Evolutionary conservation across 2,888 invertebrate genomes (phyloP).

Genomic region (Gonocerus acuteangulatus): DNA sequence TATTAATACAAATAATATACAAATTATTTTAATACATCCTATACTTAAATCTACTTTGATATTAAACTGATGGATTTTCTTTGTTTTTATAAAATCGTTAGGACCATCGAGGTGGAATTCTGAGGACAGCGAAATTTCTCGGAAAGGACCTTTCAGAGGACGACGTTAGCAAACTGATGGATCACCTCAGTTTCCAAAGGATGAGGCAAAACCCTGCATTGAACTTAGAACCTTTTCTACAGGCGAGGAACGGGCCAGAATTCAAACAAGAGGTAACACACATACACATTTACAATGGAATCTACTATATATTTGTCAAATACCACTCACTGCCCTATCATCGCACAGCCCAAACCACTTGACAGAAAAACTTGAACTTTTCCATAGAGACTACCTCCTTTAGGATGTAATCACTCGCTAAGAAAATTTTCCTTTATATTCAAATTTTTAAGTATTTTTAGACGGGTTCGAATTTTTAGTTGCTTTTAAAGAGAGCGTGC

Average conservation of each 20-base stretch:
- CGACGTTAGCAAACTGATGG: slow-evolving; percentile 58
- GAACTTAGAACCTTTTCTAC: slow-evolving; percentile 56
- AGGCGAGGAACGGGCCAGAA: slow-evolving; percentile 48
- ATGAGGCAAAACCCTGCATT: slow-evolving; percentile 76
- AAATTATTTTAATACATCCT: not conserved
- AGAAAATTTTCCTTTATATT: no score
- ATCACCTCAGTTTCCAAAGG: slow-evolving; percentile 68
- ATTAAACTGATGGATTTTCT: no score
- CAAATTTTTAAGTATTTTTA: no score
- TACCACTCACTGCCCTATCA: no score
- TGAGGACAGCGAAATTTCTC: slow-evolving; percentile 64
- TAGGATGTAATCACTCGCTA: no score
- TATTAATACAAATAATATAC: not conserved
- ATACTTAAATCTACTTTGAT: not conserved
- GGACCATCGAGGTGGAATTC: slow-evolving; percentile 60
- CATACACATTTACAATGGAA: not conserved
- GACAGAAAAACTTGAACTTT: no score
- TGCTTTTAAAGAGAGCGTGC: no score
- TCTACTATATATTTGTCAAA: no score
- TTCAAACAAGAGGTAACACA: slow-evolving; percentile 42
- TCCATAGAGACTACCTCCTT: no score
- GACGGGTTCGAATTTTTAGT: no score
- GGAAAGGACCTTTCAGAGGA: slow-evolving; percentile 57
- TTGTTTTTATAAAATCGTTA: slow-evolving; percentile 41
- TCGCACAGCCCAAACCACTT: no score